These are phyloP conservation scores for Villa cingulata DNA, from an alignment of 2,888 invertebrate species.

Conservation along the genomic window DNA sequence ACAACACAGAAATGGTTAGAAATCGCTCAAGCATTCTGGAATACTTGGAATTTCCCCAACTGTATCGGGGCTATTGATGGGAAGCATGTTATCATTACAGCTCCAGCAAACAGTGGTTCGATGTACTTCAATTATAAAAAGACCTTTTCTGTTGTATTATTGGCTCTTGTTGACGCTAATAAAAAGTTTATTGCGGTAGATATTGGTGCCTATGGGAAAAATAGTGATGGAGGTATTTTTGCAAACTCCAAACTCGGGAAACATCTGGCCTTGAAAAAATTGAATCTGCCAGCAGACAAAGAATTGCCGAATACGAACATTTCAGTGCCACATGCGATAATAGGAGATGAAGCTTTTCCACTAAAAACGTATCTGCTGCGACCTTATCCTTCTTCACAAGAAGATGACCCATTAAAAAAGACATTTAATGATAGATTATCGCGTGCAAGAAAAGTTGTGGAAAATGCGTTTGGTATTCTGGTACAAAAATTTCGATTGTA, in stretches of 20 bases:
- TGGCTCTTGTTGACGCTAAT: neutral
- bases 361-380: no score
- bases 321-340: no score
- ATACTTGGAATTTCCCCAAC: constrained; percentile 17
- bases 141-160: neutral
- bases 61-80: constrained; percentile 15
- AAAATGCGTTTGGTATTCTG: no score
- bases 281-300: no score
- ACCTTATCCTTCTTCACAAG: no score
- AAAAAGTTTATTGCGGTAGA: neutral
- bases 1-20: neutral
- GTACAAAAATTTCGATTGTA: no score
- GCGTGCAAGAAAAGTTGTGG: no score
- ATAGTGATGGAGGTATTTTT: neutral
- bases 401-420: no score
- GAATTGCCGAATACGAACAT: no score
- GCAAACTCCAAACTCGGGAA: neutral
- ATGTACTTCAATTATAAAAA: neutral
- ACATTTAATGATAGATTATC: no score
- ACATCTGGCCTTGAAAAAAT: neutral
- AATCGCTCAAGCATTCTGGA: constrained; percentile 11
- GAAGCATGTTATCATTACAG: neutral
- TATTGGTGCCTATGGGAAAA: neutral
- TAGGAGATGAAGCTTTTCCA: no score
- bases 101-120: neutral